These are phyloP conservation scores for Peromyscus attwateri DNA, from an alignment of 2,797 vertebrate species.

Conservation along the genomic window DNA sequence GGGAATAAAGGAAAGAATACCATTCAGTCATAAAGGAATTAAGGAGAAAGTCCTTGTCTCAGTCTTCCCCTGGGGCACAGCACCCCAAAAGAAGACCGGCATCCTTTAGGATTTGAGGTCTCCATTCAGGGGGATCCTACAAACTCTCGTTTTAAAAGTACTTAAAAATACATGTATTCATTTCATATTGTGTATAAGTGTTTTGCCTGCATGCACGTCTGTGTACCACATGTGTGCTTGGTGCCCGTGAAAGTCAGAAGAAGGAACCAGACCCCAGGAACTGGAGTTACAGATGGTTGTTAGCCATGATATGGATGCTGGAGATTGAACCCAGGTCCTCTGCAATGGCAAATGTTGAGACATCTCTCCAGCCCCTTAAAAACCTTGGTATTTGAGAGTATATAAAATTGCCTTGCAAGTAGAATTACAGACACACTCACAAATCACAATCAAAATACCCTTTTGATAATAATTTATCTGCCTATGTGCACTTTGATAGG, in stretches of 20 bases:
- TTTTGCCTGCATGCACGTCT: not conserved
- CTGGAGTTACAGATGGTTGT: not conserved
- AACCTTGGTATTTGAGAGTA: constrained; percentile 3
- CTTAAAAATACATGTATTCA: not conserved
- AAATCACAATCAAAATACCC: not conserved
- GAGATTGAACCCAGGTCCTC: not conserved
- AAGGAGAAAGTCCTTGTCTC: constrained; percentile 23
- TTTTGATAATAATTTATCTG: constrained; percentile 49
- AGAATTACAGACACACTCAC: constrained; percentile 1
- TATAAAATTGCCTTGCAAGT: not conserved
- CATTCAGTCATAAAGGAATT: not conserved
- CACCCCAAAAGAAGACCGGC: not conserved
- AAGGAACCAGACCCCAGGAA: not conserved
- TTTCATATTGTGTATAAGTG: not conserved
- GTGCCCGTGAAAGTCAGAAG: not conserved
- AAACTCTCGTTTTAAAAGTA: not conserved
- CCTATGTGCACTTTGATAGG: not conserved
- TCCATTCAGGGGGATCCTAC: not conserved
- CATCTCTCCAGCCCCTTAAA: not conserved
- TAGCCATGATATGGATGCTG: not conserved
- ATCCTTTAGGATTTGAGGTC: not conserved
- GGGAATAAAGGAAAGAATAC: not conserved
- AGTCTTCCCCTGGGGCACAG: not conserved
- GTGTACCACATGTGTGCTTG: not conserved
- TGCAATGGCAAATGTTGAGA: not conserved